Base-by-base conservation (phyloP, 1,140 invertebrate genomes). In the Delia radicum region DNA sequence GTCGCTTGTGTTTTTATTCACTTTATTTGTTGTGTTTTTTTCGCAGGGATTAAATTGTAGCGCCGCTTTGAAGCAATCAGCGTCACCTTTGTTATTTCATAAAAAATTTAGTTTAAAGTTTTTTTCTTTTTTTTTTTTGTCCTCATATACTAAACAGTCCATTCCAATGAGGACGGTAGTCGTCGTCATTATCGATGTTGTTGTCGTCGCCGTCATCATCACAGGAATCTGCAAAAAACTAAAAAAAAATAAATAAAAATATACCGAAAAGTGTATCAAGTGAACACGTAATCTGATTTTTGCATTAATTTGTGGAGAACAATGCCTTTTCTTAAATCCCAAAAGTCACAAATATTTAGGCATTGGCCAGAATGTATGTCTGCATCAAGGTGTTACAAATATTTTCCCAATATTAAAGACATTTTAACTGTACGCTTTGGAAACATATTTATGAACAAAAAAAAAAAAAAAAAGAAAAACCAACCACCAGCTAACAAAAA, bases 81-180 rank as follows among this genome's bases (percentile, higher is more conserved):
- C 65, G 65, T 69, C 65, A 69, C 65, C 65, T 69, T 69, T 69
- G 65, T 69, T 69, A 69, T 69, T 69, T 69, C 65, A 69, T 69
- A 33, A 33, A 69, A 69, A 69, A 69, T 37, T 69, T 24, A n/a
- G n/a, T n/a, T n/a, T n/a, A n/a, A n/a, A n/a, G n/a, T 15, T 7
- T 3, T 28, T 63, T 27, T 63, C 28, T 24, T 24, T 21, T 37
- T 37, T 37, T 37, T 37, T 10, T 37, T 7, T 37, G 33, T 10
- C 8, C 33, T 10, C 33, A 37, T 12, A 37, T 10, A 7, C 46
- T 18, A 55, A 55, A 33, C 29, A 69, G 65, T 31, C 65, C 24
- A 69, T 69, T 69, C 29, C 65, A 69, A 69, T 69, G 37, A 69
- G 65, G 65, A 69, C 29, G 65, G 65, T 69, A 69, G 65, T 67